Percentiles rank a stretch among this genome's conserved stretches.
These are phyloP conservation scores for Garrulus glandarius DNA, from an alignment of 2,797 vertebrate species.

Conservation along the genomic window DNA sequence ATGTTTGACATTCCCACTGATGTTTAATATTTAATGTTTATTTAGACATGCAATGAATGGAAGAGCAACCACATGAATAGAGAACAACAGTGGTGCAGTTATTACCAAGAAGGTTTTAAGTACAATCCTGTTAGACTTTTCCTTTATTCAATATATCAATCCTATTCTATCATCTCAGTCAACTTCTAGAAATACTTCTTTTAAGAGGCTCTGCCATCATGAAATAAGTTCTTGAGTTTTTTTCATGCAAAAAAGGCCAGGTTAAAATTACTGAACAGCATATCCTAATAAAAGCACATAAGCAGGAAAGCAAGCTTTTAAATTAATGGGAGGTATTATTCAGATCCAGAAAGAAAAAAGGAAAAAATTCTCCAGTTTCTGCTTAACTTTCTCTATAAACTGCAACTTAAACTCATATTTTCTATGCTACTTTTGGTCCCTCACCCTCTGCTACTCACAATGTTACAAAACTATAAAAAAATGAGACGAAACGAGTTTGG, in stretches of 20 bases:
- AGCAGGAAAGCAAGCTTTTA: not conserved
- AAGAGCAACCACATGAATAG: not conserved
- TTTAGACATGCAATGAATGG: not conserved
- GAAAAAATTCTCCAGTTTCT: not conserved
- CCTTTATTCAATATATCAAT: not conserved
- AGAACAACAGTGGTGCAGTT: not conserved
- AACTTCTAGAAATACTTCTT: not conserved
- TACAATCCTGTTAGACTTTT: not conserved
- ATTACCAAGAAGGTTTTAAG: not conserved
- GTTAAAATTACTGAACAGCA: not conserved
- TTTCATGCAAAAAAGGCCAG: not conserved
- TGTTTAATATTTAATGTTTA: not conserved
- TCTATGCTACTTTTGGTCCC: not conserved
- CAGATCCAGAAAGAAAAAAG: not conserved
- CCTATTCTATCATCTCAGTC: not conserved
- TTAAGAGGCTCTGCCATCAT: not conserved
- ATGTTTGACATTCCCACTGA: not conserved
- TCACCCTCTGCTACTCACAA: not conserved
- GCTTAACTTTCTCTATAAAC: not conserved
- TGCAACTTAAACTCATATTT: not conserved
- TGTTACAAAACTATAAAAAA: not conserved
- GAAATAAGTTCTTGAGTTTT: not conserved
- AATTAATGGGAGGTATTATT: not conserved
- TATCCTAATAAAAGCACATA: not conserved
- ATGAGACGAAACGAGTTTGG: not conserved